These are phyloP conservation scores for Leucopsar rothschildi DNA, from an alignment of 2,113 vertebrate species.

Conservation along the genomic window DNA sequence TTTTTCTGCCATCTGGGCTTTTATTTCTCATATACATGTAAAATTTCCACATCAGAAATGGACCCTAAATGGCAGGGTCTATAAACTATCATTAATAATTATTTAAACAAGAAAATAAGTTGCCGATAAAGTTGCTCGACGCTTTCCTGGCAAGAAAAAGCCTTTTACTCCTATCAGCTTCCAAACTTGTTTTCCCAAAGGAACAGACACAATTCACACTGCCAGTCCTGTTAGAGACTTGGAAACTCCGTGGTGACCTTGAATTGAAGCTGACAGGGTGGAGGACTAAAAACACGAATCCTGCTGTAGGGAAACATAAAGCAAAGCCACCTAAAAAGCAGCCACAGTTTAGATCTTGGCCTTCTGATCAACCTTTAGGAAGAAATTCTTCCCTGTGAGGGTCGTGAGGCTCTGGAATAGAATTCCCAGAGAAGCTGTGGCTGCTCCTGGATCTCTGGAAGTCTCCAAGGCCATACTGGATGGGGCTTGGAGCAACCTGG, in stretches of 20 bases:
- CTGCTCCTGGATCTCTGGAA: background rate
- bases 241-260: background rate
- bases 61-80: background rate
- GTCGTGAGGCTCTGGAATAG: background rate
- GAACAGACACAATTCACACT: background rate
- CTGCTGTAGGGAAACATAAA: background rate
- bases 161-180: background rate
- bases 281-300: background rate
- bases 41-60: background rate
- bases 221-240: background rate
- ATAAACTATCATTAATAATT: background rate
- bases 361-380: background rate
- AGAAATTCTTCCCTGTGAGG: background rate
- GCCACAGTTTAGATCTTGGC: background rate
- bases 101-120: background rate
- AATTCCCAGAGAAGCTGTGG: background rate
- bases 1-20: background rate
- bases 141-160: background rate
- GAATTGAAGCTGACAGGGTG: background rate
- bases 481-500: background rate
- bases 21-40: fast-evolving
- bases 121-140: background rate
- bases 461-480: background rate
- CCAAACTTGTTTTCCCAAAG: background rate
- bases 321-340: background rate